These are phyloP conservation scores for Nymphalis c-album DNA, from an alignment of 2,888 invertebrate species.

Conservation along the genomic window DNA sequence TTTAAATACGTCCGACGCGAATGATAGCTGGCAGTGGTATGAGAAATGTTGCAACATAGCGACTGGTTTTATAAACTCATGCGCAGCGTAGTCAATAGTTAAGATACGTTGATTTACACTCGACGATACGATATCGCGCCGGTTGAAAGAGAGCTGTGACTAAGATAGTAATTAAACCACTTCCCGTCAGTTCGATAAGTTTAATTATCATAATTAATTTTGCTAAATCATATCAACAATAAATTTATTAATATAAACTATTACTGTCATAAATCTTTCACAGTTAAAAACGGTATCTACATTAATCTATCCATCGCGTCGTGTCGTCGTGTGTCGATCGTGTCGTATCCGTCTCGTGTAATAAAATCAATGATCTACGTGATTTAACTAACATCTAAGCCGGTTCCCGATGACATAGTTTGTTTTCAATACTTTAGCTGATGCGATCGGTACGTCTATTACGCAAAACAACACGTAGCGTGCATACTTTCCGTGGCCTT, in stretches of 20 bases:
- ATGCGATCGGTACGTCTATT: slow-evolving; percentile 26
- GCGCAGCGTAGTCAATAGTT: slow-evolving; percentile 51
- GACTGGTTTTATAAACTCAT: slow-evolving; percentile 69
- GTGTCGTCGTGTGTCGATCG: slow-evolving; percentile 16
- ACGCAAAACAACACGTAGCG: slow-evolving; percentile 24
- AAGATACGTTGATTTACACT: slow-evolving; percentile 35
- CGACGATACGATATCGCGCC: slow-evolving; percentile 39
- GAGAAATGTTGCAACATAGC: slow-evolving; percentile 60
- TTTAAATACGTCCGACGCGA: slow-evolving; percentile 52
- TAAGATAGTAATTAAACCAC: slow-evolving; percentile 23
- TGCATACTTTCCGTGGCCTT: slow-evolving; percentile 36
- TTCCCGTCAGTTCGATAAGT: slow-evolving; percentile 18
- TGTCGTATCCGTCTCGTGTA: slow-evolving; percentile 24
- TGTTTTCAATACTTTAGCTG: slow-evolving; percentile 31
- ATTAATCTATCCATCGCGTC: slow-evolving; percentile 9
- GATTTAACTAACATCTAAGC: slow-evolving; percentile 38
- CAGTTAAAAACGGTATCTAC: too few relatives aligned
- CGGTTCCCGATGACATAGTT: slow-evolving; percentile 38
- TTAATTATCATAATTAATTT: neutral
- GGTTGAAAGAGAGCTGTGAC: slow-evolving; percentile 26
- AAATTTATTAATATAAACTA: too few relatives aligned
- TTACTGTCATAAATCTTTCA: too few relatives aligned
- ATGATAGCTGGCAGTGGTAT: slow-evolving; percentile 62
- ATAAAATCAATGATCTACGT: slow-evolving; percentile 41
- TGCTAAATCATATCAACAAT: neutral